Evolutionary conservation across 2,113 vertebrate genomes (phyloP).

Genomic region (Ranitomeya imitator): DNA sequence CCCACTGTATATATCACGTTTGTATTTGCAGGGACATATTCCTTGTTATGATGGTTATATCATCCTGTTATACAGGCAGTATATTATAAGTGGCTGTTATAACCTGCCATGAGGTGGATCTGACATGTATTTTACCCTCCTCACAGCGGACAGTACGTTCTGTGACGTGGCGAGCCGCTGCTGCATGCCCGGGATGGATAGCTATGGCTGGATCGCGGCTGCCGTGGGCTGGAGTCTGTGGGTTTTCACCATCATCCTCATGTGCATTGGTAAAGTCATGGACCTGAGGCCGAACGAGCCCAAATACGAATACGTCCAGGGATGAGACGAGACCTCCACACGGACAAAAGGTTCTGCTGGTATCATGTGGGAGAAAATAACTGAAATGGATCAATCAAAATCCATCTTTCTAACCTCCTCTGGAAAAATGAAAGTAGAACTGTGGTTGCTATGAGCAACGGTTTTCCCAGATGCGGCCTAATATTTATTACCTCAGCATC

Average conservation of each 20-base stretch:
- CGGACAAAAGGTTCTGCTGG: background rate
- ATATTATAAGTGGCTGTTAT: no score
- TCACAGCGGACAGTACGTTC: slow-evolving; percentile 61
- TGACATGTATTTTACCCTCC: slow-evolving; percentile 22
- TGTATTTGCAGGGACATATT: no score
- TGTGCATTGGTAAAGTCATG: slow-evolving; percentile 73
- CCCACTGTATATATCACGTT: no score
- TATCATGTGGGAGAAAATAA: no score
- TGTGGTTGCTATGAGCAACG: background rate
- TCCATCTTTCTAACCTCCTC: background rate
- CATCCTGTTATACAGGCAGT: no score
- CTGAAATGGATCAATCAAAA: background rate
- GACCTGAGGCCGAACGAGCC: slow-evolving; percentile 71
- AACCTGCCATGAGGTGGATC: no score
- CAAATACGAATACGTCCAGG: slow-evolving; percentile 70
- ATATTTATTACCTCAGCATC: no score
- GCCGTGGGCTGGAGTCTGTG: slow-evolving; percentile 79
- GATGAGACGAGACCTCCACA: slow-evolving; percentile 57
- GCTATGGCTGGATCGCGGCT: slow-evolving; percentile 76
- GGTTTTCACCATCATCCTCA: slow-evolving; percentile 81
- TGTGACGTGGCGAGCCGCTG: slow-evolving; percentile 66
- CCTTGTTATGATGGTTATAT: no score
- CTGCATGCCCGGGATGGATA: slow-evolving; percentile 67
- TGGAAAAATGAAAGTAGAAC: no score
- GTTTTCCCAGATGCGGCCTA: background rate